A percentile compares a stretch with the other conserved stretches of the same genome.
Evolutionary conservation across 2,797 vertebrate species (phyloP).

Genomic region (Furcifer pardalis): DNA sequence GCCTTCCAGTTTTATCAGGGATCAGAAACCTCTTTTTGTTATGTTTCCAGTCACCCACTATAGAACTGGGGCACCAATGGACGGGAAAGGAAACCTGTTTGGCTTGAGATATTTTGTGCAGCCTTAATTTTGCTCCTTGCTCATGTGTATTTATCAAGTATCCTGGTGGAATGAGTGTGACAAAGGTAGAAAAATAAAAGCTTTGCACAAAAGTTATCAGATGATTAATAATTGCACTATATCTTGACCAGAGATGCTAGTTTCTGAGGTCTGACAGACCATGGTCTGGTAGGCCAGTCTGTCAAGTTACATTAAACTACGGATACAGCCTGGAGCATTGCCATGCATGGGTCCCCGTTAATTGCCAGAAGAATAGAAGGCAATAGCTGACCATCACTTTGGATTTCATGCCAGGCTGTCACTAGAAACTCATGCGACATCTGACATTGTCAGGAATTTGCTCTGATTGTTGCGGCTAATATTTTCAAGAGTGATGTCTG

Average conservation of each 20-base stretch:
- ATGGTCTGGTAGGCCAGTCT: constrained; percentile 17
- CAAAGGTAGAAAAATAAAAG: neutral
- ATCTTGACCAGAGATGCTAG: neutral
- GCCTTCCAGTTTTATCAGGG: neutral
- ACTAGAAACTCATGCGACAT: constrained; percentile 48
- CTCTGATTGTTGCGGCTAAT: constrained; percentile 46
- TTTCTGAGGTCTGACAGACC: neutral
- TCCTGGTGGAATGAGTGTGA: neutral
- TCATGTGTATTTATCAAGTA: neutral
- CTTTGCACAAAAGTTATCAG: neutral
- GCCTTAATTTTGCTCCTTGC: neutral
- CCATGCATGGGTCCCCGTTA: constrained; percentile 35
- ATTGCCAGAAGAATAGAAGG: constrained; percentile 62
- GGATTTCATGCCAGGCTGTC: constrained; percentile 59
- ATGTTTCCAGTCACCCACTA: neutral
- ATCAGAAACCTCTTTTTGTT: neutral
- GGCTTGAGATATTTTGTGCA: neutral
- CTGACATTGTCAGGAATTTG: constrained; percentile 41
- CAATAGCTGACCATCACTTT: constrained; percentile 59
- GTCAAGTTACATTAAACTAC: constrained; percentile 61
- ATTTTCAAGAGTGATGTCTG: constrained; percentile 21
- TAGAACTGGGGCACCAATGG: neutral
- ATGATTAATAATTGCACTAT: neutral
- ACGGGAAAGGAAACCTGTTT: too few relatives aligned
- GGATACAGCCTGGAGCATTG: constrained; percentile 48